Percentiles rank a stretch among this genome's conserved stretches.
phyloP scores from a whole-genome alignment of 2,797 vertebrate species.

The Iguana delicatissima region DNA sequence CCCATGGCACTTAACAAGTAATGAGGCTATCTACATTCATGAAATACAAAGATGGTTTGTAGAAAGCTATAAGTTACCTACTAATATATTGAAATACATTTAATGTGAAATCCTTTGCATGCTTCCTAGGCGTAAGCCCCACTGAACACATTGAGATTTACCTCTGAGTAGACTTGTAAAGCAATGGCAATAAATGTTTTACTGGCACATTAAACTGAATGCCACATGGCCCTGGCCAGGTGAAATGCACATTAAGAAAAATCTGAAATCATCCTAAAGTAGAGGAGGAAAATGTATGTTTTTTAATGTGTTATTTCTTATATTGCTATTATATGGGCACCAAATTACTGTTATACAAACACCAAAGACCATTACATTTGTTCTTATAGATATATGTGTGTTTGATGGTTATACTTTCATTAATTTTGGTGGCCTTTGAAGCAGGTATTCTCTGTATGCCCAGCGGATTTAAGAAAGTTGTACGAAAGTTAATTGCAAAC shows the following conservation, averaged over 20 bases:
- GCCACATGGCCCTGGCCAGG: constrained; percentile 46
- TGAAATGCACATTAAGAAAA: constrained; percentile 44
- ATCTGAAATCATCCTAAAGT: not conserved
- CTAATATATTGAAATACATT: constrained; percentile 61
- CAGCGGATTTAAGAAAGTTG: constrained; percentile 4
- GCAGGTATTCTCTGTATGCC: not conserved
- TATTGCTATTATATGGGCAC: not conserved
- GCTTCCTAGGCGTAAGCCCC: not conserved
- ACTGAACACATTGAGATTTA: not conserved
- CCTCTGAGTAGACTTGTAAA: not conserved
- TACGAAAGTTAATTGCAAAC: constrained; percentile 22
- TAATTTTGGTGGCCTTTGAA: constrained; percentile 31
- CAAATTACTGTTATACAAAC: constrained; percentile 41
- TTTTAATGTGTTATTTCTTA: constrained; percentile 24
- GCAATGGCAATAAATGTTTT: constrained; percentile 6
- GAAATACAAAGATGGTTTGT: constrained; percentile 58
- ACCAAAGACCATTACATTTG: constrained; percentile 35
- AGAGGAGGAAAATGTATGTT: constrained; percentile 26
- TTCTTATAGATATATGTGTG: constrained; percentile 47
- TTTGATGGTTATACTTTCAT: constrained; percentile 28
- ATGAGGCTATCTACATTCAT: constrained; percentile 66
- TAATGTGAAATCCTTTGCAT: not conserved
- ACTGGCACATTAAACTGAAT: constrained; percentile 25
- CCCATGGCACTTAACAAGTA: constrained; percentile 50
- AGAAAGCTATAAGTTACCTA: constrained; percentile 57